Conservation (phyloP, 2,113 vertebrate species). For the Calypte anna region DNA sequence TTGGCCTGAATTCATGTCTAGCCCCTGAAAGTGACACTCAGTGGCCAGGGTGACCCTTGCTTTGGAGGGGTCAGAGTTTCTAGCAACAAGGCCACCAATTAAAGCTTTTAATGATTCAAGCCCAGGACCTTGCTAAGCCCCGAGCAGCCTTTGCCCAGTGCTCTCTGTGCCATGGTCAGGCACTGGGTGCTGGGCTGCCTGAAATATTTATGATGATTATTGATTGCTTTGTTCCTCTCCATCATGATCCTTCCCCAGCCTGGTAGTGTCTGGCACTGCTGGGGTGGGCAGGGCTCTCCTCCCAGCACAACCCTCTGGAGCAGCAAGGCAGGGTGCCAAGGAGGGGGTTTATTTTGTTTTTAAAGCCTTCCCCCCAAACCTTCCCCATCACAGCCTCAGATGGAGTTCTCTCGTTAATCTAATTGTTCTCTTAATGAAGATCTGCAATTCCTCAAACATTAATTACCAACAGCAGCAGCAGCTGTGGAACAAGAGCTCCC, state of each 20-base stretch:
- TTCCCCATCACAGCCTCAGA: conserved; percentile 28
- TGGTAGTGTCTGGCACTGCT: not conserved
- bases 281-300: not conserved
- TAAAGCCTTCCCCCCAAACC: conserved; percentile 1
- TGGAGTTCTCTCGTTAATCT: conserved; percentile 59
- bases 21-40: not conserved
- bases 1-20: not conserved
- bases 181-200: not conserved
- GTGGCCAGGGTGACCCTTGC: not conserved
- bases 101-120: conserved; percentile 21
- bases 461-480: conserved; percentile 66
- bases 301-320: not conserved
- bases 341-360: conserved; percentile 19
- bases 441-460: conserved; percentile 72
- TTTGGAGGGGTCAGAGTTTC: not conserved
- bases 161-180: fast-evolving
- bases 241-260: fast-evolving
- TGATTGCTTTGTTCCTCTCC: not conserved
- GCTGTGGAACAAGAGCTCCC: conserved; percentile 63
- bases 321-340: conserved; percentile 20
- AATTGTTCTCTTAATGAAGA: conserved; percentile 75
- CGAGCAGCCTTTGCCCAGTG: not conserved
- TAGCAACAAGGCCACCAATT: conserved; percentile 30
- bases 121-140: not conserved
- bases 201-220: not conserved